phyloP scores from a whole-genome alignment of 2,888 invertebrate genomes.

The Myathropa florea region DNA sequence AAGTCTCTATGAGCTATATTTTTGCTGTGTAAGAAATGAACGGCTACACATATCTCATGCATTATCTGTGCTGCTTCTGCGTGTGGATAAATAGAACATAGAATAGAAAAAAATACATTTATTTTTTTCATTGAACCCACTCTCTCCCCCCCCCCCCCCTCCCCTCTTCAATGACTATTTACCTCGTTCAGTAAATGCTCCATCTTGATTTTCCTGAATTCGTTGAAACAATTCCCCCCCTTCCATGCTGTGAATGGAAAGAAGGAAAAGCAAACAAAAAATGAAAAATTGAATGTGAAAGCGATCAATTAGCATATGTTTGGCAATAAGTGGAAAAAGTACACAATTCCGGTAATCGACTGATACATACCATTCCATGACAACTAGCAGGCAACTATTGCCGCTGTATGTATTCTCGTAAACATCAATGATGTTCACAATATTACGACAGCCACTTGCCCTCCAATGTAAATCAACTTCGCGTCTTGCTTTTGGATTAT shows the following conservation, averaged over 20 bases:
- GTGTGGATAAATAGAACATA: neutral
- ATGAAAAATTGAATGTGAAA: neutral
- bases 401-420: slow-evolving; percentile 98
- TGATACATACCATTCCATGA: slow-evolving; percentile 96
- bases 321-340: neutral
- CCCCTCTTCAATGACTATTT: no score
- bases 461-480: slow-evolving; percentile 98
- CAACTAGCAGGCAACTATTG: slow-evolving; percentile 94
- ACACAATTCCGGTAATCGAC: neutral
- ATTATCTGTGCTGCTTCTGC: slow-evolving; percentile 96
- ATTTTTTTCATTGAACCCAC: no score
- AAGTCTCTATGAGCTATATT: slow-evolving; percentile 98
- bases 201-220: slow-evolving; percentile 95
- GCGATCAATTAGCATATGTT: neutral
- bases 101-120: neutral
- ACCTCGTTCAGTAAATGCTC: slow-evolving; percentile 95
- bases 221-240: slow-evolving; percentile 98
- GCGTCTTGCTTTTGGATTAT: slow-evolving; percentile 94
- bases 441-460: slow-evolving; percentile 94
- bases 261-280: slow-evolving; percentile 69
- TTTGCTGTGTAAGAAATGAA: slow-evolving; percentile 94
- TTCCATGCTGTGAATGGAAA: slow-evolving; percentile 96
- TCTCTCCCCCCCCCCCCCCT: no score
- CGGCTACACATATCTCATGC: slow-evolving; percentile 97
- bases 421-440: slow-evolving; percentile 94